Base-by-base conservation (phyloP, 2,797 vertebrate genomes). In the Acestrorhynchus altus region DNA sequence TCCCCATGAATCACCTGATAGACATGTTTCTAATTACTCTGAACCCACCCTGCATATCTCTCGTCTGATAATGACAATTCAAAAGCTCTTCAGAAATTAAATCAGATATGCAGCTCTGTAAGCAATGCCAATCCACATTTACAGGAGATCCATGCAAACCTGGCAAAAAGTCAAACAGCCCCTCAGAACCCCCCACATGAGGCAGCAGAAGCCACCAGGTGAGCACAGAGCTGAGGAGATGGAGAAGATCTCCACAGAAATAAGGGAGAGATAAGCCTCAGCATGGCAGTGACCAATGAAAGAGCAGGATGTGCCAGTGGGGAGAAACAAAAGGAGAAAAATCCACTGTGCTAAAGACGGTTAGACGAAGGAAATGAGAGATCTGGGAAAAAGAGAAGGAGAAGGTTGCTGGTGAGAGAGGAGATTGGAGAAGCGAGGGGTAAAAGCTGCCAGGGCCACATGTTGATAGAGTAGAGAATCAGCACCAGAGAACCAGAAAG, bases 281-380 rank as follows among this genome's bases (percentile, higher is more conserved):
- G 52, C 15, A 42, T 11, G 4, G n/a, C 56, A 7, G 57, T 35
- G 28, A 16, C 12, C 31, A 20, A 28, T 72, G 39, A 69, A 71
- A 69, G 24, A 49, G 57, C 44, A 39, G 79, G 61, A 46, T 69
- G 57, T 77, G 67, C n/a, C 42, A 8, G 26, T 20, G 31, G 18
- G 47, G 15, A 54, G 26, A 74, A n/a, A 15, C 35, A 46, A 35
- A 74, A 9, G 42, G 44, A 9, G n/a, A 49, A 13, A 8, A 15
- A 15, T 10, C 35, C 42, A 18, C 24, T 5, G 15, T 2, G 10
- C 57, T 44, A 9, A 35, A 60, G 16, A 74, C 26, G 9, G 10
- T 26, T n/a, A n/a, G 47, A n/a, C 26, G 31, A 64, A 54, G 20
- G 47, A 69, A 20, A 44, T n/a, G 18, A 54, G 0, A 2, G 16